phyloP scores from a whole-genome alignment of 1,140 invertebrate species.

The Popillia japonica region DNA sequence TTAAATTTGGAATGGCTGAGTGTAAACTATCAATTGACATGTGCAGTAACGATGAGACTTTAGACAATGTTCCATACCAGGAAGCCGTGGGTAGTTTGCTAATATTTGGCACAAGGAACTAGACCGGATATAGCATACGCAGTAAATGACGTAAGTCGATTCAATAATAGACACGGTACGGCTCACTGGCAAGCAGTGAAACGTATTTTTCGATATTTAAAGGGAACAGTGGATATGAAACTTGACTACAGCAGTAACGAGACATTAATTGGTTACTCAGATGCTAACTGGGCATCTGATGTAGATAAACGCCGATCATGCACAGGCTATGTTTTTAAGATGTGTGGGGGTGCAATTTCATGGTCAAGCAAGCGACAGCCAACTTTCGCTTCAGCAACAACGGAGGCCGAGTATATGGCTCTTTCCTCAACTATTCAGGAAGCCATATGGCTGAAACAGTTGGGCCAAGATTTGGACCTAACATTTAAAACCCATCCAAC shows the following conservation, averaged over 20 bases:
- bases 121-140: background rate
- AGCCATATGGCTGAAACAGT: background rate
- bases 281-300: background rate
- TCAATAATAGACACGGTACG: background rate
- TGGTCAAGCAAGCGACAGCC: background rate
- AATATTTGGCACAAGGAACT: background rate
- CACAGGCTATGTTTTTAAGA: background rate
- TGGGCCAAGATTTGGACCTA: background rate
- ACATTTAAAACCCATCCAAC: background rate
- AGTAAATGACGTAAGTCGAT: background rate
- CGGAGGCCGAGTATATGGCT: background rate
- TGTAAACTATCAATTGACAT: background rate
- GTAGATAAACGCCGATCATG: background rate
- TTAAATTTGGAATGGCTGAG: background rate
- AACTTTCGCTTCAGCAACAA: background rate
- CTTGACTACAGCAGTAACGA: background rate
- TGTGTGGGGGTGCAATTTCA: background rate
- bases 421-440: background rate
- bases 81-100: background rate
- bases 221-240: background rate
- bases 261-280: background rate
- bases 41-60: background rate
- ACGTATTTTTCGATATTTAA: conserved; percentile 15
- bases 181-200: conserved; percentile 9
- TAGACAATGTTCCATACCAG: background rate